Evolutionary conservation across 2,888 invertebrate species (phyloP), one percentile per base, ranked within the genome.

Genomic region (Phragmatobia fuliginosa): DNA sequence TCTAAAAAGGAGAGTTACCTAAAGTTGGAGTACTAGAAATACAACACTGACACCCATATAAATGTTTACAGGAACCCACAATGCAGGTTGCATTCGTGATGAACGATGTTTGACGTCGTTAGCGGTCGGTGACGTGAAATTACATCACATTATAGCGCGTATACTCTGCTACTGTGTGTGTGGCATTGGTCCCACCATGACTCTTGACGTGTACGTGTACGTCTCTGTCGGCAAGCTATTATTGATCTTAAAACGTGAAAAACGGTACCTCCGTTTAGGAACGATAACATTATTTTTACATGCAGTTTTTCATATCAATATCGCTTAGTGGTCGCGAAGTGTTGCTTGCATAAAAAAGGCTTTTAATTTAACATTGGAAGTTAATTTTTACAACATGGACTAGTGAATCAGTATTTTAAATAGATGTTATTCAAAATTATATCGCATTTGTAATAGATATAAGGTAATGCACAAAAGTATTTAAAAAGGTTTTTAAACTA

Each of bases 61-160:
- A n/a, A 33, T 38, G 10, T 67, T 67, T 61, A 0, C 87, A 94
- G 94, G 94, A 92, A 87, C 90, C 93, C 93, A 93, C 94, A 92
- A 95, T 95, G 95, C 94, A 88, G 74, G 92, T 95, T 83, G 95
- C 94, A 92, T 94, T 95, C 84, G 95, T 95, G 94, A 90, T 95
- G 94, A 91, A 95, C 86, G 94, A 90, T 91, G 94, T 95, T 78
- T 95, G 91, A 94, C 89, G 90, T 91, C 88, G 86, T 71, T 75
- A 77, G 76, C 72, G 68, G 71, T 73, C 75, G 72, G 82, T 88
- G 87, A 82, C 87, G 88, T 88, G 84, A 69, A 64, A 67, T 69
- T 66, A 66, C 73, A 73, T 67, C 66, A 62, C 45, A 63, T 5
- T 25, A n/a, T 11, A 63, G 58, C 58, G 81, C 78, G 82, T 89